phyloP scores from a whole-genome alignment of 2,113 vertebrate genomes.

The Platichthys flesus region DNA sequence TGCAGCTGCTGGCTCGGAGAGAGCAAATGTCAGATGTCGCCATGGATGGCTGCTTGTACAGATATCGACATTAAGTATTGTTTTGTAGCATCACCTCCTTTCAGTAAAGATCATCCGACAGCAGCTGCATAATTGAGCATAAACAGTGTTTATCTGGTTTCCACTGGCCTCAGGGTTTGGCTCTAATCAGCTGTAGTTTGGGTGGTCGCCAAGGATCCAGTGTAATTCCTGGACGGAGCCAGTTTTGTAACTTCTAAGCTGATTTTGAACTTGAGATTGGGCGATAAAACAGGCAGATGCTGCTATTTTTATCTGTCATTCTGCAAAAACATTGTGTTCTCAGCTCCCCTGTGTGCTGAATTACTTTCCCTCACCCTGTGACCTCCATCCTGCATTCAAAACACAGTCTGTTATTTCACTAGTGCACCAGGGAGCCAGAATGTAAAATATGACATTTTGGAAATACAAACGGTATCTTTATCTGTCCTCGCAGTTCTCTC shows the following conservation, averaged over 20 bases:
- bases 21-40: conserved; percentile 24
- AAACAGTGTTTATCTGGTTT: conserved; percentile 1
- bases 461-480: neutral
- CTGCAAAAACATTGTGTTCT: neutral
- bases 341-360: neutral
- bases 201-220: neutral
- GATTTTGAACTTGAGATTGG: neutral
- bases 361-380: conserved; percentile 5
- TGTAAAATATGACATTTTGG: conserved; percentile 31
- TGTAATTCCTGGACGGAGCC: neutral
- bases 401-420: neutral
- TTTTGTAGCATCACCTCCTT: neutral
- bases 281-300: neutral
- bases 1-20: too few relatives aligned
- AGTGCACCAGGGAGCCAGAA: neutral
- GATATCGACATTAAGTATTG: neutral
- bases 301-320: too few relatives aligned
- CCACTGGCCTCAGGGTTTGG: fast-evolving
- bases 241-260: neutral
- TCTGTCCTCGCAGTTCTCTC: conserved; percentile 33
- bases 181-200: neutral
- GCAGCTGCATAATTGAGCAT: neutral
- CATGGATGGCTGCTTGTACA: neutral
- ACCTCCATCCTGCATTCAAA: conserved; percentile 4
- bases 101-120: neutral